Conservation (phyloP, 2,113 vertebrate species). For the Monopterus albus region DNA sequence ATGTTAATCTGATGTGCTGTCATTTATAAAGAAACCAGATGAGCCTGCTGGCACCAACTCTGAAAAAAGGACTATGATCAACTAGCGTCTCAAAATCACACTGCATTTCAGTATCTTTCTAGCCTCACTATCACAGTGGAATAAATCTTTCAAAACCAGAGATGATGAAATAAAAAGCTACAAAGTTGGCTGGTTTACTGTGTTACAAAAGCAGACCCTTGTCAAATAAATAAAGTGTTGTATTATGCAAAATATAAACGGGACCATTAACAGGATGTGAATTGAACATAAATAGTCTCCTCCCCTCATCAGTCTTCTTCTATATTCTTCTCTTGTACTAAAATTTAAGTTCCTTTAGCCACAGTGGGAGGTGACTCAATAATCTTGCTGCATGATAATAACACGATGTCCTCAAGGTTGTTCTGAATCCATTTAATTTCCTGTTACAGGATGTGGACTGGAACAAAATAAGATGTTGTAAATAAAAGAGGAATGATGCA, state of each 20-base stretch:
- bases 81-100: not conserved
- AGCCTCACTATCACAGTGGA: not conserved
- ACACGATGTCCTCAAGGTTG: constrained; percentile 50
- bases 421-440: constrained; percentile 40
- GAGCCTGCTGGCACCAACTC: no score
- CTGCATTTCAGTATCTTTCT: not conserved
- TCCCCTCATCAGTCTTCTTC: no score
- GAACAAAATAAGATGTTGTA: constrained; percentile 32
- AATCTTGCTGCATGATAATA: constrained; percentile 27
- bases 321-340: not conserved
- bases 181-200: not conserved
- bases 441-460: constrained; percentile 28
- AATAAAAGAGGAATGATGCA: constrained; percentile 53
- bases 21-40: not conserved
- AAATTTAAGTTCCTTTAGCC: constrained; percentile 12
- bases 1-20: not conserved
- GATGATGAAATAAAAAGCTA: constrained; percentile 29
- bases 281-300: no score
- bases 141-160: constrained; percentile 23
- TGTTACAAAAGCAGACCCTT: constrained; percentile 23
- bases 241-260: constrained; percentile 23
- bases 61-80: not conserved
- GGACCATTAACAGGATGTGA: no score
- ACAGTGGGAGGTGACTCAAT: constrained; percentile 18
- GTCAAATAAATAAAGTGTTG: constrained; percentile 25